Conservation (phyloP, 2,888 invertebrate genomes). For the Xylota sylvarum region DNA sequence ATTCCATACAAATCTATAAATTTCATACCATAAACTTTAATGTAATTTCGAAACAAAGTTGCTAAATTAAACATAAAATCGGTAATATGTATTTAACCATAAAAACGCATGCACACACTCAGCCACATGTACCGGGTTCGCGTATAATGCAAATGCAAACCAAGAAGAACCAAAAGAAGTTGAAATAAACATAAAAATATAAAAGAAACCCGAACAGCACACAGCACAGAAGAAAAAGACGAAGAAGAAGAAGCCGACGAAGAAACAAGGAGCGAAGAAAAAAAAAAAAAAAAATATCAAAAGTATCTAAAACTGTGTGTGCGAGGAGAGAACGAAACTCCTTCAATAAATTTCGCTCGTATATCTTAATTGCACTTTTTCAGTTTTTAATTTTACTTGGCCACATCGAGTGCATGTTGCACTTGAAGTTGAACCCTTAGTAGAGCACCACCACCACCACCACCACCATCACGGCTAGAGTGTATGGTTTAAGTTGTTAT, state of each 20-base stretch:
- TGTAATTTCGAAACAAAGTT: slow-evolving; percentile 75
- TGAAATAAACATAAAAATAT: slow-evolving; percentile 69
- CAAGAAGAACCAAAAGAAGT: slow-evolving; percentile 53
- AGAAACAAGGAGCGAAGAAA: slow-evolving; percentile 21
- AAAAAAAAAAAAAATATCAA: slow-evolving; percentile 46
- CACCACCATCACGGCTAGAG: slow-evolving; percentile 27
- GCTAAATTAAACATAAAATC: slow-evolving; percentile 77
- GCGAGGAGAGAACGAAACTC: slow-evolving; percentile 73
- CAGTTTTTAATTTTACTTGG: slow-evolving; percentile 78
- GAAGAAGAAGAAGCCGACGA: slow-evolving; percentile 8
- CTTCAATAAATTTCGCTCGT: slow-evolving; percentile 78
- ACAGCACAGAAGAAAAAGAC: slow-evolving; percentile 6
- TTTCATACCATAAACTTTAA: slow-evolving; percentile 75
- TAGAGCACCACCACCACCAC: slow-evolving; percentile 61
- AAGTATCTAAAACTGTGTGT: slow-evolving; percentile 65
- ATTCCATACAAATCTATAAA: slow-evolving; percentile 77
- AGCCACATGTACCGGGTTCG: slow-evolving; percentile 22
- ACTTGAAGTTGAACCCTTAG: slow-evolving; percentile 76
- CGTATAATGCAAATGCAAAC: slow-evolving; percentile 67
- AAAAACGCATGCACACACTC: slow-evolving; percentile 70
- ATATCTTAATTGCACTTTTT: slow-evolving; percentile 79
- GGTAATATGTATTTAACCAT: slow-evolving; percentile 77
- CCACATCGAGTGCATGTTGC: slow-evolving; percentile 78
- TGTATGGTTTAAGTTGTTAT: slow-evolving; percentile 60
- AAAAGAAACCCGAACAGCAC: slow-evolving; percentile 57